A percentile compares a stretch with the other conserved stretches of the same genome.
Conservation (phyloP, 2,113 vertebrate species). For the Dicaeum eximium region DNA sequence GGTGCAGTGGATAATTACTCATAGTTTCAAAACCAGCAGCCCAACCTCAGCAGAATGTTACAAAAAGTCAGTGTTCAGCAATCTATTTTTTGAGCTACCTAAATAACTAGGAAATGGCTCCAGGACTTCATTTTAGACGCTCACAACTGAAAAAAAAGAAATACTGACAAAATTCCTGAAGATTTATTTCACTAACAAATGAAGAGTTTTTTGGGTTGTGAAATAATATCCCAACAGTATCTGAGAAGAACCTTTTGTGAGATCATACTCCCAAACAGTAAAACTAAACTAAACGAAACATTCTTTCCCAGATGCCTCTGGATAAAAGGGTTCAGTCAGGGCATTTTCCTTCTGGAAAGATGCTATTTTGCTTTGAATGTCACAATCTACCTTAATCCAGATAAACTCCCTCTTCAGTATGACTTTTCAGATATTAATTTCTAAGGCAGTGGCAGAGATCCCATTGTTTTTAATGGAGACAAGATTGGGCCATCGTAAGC, state of each 20-base stretch:
- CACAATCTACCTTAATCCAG: not conserved
- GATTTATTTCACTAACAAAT: not conserved
- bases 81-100: not conserved
- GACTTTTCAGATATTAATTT: not conserved
- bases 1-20: not conserved
- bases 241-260: not conserved
- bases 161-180: not conserved
- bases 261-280: not conserved
- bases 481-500: not conserved
- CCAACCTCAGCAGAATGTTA: not conserved
- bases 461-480: not conserved
- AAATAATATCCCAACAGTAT: not conserved
- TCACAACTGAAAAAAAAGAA: not conserved
- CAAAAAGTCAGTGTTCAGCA: not conserved
- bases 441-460: not conserved
- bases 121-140: not conserved
- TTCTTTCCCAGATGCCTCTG: not conserved
- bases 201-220: not conserved
- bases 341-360: not conserved
- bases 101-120: not conserved
- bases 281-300: not conserved
- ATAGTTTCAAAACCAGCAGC: not conserved
- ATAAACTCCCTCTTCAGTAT: not conserved
- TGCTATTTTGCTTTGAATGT: not conserved
- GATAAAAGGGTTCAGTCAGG: not conserved